A percentile compares a stretch with the other conserved stretches of the same genome.
These are phyloP conservation scores for Cryptus armator DNA, from an alignment of 2,888 invertebrate species.

Conservation along the genomic window DNA sequence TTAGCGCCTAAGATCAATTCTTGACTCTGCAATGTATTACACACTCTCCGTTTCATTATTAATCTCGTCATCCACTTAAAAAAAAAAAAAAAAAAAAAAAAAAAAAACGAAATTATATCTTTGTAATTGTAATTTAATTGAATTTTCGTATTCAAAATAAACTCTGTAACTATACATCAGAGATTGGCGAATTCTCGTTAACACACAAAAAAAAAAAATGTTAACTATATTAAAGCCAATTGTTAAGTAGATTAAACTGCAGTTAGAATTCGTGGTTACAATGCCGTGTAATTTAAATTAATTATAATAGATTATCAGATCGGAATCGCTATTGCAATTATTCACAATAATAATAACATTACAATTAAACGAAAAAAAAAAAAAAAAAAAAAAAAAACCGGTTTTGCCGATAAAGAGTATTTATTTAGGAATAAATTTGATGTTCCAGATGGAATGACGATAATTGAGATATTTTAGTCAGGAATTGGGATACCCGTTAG, in stretches of 20 bases:
- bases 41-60: background rate
- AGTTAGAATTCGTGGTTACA: background rate
- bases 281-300: no score
- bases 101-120: background rate
- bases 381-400: background rate
- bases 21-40: background rate
- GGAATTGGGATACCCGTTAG: slow-evolving; percentile 7
- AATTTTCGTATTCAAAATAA: background rate
- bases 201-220: background rate
- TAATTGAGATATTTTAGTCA: background rate
- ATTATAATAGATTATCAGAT: no score
- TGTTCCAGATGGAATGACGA: background rate
- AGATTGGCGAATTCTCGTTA: background rate
- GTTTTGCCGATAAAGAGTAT: background rate
- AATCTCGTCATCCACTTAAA: background rate
- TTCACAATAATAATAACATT: background rate
- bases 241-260: background rate
- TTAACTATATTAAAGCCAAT: background rate
- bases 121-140: background rate
- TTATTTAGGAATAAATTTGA: background rate
- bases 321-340: background rate
- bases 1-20: background rate
- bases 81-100: background rate
- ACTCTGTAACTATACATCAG: background rate
- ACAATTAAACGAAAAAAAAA: background rate